These are phyloP conservation scores for Moxostoma hubbsi DNA, from an alignment of 2,797 vertebrate genomes.

Conservation along the genomic window DNA sequence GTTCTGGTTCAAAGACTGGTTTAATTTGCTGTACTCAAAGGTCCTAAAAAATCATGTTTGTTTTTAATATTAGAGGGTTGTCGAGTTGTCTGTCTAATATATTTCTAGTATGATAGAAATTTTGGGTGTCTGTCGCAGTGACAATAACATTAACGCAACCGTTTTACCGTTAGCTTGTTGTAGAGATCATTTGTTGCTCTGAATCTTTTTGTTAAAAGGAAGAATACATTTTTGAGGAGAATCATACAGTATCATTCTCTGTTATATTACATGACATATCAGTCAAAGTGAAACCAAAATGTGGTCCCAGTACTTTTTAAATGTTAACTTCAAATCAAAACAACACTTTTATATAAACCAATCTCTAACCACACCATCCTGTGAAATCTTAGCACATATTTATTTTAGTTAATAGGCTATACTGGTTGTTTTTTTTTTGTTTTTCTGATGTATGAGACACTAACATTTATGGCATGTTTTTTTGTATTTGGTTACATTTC, in stretches of 20 bases:
- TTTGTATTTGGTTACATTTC: neutral
- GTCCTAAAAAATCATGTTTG: neutral
- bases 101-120: slow-evolving; percentile 31
- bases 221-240: slow-evolving; percentile 2
- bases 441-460: no score
- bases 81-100: slow-evolving; percentile 15
- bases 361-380: neutral
- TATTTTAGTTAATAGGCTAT: neutral
- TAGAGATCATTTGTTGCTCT: slow-evolving; percentile 11
- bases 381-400: slow-evolving; percentile 5
- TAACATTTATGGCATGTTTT: neutral
- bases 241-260: neutral
- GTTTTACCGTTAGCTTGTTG: slow-evolving; percentile 19
- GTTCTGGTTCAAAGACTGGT: slow-evolving; percentile 9
- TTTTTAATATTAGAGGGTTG: slow-evolving; percentile 17
- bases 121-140: slow-evolving; percentile 15
- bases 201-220: neutral
- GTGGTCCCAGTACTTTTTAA: slow-evolving; percentile 4
- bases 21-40: neutral
- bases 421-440: neutral
- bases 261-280: neutral
- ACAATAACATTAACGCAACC: slow-evolving; percentile 21
- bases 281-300: slow-evolving; percentile 35
- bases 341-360: slow-evolving; percentile 13
- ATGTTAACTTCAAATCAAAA: slow-evolving; percentile 17